phyloP scores from a whole-genome alignment of 2,113 vertebrate species.

The Ceyx melanurus region DNA sequence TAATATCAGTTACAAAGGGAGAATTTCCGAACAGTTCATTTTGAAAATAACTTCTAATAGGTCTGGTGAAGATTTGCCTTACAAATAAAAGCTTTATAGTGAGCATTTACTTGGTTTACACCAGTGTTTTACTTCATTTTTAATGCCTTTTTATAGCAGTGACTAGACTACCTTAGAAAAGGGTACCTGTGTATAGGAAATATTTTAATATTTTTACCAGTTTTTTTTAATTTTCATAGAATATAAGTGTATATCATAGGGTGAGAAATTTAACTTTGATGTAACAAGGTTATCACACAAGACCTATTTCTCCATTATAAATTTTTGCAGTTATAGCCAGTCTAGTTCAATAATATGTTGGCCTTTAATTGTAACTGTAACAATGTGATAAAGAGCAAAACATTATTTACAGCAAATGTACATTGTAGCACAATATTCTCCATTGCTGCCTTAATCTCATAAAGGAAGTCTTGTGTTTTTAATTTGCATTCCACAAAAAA shows the following conservation, averaged over 20 bases:
- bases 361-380: constrained; percentile 32
- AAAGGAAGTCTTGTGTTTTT: not conserved
- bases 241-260: constrained; percentile 33
- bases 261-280: not conserved
- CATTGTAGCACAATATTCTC: constrained; percentile 50
- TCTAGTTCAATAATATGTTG: constrained; percentile 15
- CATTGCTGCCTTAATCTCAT: constrained; percentile 68
- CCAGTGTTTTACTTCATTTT: constrained; percentile 57
- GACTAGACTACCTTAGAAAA: constrained; percentile 33
- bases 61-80: constrained; percentile 41
- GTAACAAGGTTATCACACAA: not conserved
- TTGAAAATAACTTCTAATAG: constrained; percentile 16
- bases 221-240: constrained; percentile 61
- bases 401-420: constrained; percentile 14
- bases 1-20: not conserved
- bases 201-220: constrained; percentile 66
- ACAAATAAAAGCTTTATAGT: constrained; percentile 24
- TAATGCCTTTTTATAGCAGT: constrained; percentile 61
- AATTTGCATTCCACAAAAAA: not conserved
- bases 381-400: not conserved
- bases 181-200: constrained; percentile 60
- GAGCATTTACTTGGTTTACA: constrained; percentile 30
- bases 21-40: not conserved
- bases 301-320: not conserved
- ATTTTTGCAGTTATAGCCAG: constrained; percentile 11